Conservation (phyloP, 2,797 vertebrate species). For the Pagetopsis macropterus region DNA sequence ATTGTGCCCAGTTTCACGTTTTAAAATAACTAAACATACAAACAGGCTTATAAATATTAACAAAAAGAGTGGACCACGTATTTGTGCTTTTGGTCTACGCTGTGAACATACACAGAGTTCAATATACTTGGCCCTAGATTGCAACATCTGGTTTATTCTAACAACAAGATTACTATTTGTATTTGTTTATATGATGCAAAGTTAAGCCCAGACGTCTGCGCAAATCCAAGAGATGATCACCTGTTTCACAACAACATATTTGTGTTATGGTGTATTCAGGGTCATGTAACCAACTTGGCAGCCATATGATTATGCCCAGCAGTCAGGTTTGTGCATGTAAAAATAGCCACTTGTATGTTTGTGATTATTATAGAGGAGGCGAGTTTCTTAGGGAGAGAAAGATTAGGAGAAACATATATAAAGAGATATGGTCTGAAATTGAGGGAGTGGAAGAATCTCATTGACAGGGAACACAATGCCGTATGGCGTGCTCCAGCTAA, state of each 20-base stretch:
- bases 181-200: slow-evolving; percentile 6
- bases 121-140: slow-evolving; percentile 2
- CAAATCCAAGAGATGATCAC: background rate
- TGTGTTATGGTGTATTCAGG: background rate
- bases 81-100: background rate
- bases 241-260: background rate
- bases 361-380: background rate
- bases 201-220: background rate
- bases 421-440: slow-evolving; percentile 39
- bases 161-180: slow-evolving; percentile 9
- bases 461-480: slow-evolving; percentile 70
- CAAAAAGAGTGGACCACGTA: background rate
- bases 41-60: slow-evolving; percentile 5
- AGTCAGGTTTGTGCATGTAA: slow-evolving; percentile 5
- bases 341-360: slow-evolving; percentile 21
- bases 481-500: slow-evolving; percentile 78
- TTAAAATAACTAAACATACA: slow-evolving; percentile 1
- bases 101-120: background rate
- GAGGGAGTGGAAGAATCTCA: slow-evolving; percentile 35
- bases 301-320: slow-evolving; percentile 7
- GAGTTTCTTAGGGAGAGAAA: slow-evolving; percentile 35
- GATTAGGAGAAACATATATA: slow-evolving; percentile 49
- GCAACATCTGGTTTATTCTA: background rate
- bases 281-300: slow-evolving; percentile 14
- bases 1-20: background rate